A percentile compares a stretch with the other conserved stretches of the same genome.
Evolutionary conservation across 2,797 vertebrate genomes (phyloP).

Genomic region (Heteromormyrus szaboi): DNA sequence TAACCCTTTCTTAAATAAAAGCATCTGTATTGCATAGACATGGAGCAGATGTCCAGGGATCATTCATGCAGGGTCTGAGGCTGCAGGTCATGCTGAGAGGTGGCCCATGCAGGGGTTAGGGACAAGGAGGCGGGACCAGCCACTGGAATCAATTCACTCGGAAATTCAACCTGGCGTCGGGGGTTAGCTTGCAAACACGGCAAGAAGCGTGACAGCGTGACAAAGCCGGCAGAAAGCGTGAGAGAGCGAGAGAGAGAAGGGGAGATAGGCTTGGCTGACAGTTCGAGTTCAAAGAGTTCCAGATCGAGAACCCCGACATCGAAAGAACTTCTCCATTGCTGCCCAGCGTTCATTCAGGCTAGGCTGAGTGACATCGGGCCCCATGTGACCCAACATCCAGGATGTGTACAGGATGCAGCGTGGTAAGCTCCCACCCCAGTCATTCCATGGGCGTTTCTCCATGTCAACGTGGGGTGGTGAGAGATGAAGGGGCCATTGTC

Average conservation of each 20-base stretch:
- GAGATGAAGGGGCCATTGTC: not conserved
- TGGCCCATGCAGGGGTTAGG: not conserved
- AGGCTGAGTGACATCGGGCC: not conserved
- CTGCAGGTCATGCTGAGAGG: not conserved
- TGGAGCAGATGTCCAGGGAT: not conserved
- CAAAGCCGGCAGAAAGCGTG: conserved; percentile 13
- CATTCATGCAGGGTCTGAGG: not conserved
- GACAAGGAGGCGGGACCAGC: not conserved
- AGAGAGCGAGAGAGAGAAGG: not conserved
- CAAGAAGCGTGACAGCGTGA: not conserved
- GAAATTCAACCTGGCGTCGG: not conserved
- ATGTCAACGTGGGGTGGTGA: not conserved
- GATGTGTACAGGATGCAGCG: conserved; percentile 25
- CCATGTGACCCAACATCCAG: not conserved
- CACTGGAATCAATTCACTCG: not conserved
- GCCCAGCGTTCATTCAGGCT: not conserved
- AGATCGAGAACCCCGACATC: not conserved
- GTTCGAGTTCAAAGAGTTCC: conserved; percentile 35
- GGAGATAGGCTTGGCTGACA: conserved; percentile 32
- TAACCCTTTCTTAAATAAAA: not conserved
- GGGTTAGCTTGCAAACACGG: not conserved
- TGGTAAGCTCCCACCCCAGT: not conserved
- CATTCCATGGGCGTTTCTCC: not conserved
- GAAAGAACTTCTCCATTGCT: not conserved
- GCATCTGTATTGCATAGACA: not conserved